phyloP scores from a whole-genome alignment of 2,888 invertebrate genomes.

The Sthenelais limicola region DNA sequence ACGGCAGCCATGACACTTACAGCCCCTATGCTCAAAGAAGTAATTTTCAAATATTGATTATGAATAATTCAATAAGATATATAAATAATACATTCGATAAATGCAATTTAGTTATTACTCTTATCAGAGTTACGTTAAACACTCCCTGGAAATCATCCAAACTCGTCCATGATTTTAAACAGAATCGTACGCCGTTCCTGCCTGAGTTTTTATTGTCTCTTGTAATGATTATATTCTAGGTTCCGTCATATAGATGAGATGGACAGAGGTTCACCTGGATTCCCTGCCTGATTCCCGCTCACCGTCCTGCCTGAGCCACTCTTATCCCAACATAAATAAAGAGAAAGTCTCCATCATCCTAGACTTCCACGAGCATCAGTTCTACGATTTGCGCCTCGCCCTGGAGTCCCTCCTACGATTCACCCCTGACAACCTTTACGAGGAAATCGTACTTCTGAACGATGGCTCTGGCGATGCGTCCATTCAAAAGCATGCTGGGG shows the following conservation, averaged over 20 bases:
- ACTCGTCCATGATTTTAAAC: no score
- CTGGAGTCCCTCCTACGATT: constrained; percentile 49
- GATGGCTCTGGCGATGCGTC: constrained; percentile 47
- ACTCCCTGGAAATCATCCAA: no score
- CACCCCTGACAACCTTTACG: constrained; percentile 48
- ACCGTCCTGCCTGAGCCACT: constrained; percentile 40
- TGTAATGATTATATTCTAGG: not conserved
- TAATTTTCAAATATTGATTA: no score
- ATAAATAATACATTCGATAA: no score
- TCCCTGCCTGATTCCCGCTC: constrained; percentile 50
- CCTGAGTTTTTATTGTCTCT: no score
- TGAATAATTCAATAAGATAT: no score
- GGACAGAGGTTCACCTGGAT: constrained; percentile 45
- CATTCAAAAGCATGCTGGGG: constrained; percentile 40
- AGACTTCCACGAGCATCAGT: constrained; percentile 50
- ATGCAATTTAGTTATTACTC: not conserved
- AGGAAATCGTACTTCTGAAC: constrained; percentile 53
- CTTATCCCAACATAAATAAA: constrained; percentile 37
- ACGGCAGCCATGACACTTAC: no score
- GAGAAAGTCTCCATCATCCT: constrained; percentile 50
- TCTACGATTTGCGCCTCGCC: constrained; percentile 50
- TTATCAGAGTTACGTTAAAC: no score
- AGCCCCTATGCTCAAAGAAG: no score
- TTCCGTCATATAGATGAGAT: constrained; percentile 39
- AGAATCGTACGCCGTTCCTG: no score